Evolutionary conservation across 2,797 vertebrate genomes (phyloP).

Genomic region (Halcyon chelicuti): DNA sequence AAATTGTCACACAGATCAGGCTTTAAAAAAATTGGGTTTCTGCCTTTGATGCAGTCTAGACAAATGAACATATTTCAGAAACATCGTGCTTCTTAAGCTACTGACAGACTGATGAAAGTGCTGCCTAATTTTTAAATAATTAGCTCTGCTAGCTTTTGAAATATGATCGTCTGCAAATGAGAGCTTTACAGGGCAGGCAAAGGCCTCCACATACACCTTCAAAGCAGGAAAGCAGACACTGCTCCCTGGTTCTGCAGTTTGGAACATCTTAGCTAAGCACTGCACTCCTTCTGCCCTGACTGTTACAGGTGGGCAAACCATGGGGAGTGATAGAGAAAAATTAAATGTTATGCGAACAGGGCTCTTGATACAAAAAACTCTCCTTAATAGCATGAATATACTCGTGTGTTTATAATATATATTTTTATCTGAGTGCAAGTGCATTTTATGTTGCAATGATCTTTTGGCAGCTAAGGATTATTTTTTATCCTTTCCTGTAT

Average conservation of each 20-base stretch:
- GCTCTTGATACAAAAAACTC: background rate
- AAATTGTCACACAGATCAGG: slow-evolving; percentile 49
- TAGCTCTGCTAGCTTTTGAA: slow-evolving; percentile 41
- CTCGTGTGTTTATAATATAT: background rate
- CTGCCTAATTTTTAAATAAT: slow-evolving; percentile 59
- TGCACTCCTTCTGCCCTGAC: background rate
- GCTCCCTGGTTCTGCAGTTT: background rate
- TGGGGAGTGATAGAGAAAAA: background rate
- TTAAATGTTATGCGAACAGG: background rate
- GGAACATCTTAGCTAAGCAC: background rate
- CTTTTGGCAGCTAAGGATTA: slow-evolving; percentile 6
- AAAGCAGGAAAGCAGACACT: slow-evolving; percentile 23
- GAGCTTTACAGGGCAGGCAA: background rate
- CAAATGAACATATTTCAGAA: slow-evolving; percentile 62
- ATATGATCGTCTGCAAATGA: slow-evolving; percentile 49
- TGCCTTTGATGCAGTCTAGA: slow-evolving; percentile 46
- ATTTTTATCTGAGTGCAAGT: background rate
- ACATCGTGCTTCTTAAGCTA: slow-evolving; percentile 16
- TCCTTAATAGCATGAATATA: background rate
- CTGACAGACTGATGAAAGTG: slow-evolving; percentile 14
- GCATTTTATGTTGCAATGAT: background rate
- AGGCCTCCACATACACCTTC: background rate
- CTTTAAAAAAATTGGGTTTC: slow-evolving; percentile 18
- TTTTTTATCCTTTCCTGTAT: slow-evolving; percentile 39
- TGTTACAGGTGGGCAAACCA: background rate